Evolutionary conservation across 2,113 vertebrate species (phyloP), one percentile per base, ranked within the genome.

Genomic region (Upupa epops): DNA sequence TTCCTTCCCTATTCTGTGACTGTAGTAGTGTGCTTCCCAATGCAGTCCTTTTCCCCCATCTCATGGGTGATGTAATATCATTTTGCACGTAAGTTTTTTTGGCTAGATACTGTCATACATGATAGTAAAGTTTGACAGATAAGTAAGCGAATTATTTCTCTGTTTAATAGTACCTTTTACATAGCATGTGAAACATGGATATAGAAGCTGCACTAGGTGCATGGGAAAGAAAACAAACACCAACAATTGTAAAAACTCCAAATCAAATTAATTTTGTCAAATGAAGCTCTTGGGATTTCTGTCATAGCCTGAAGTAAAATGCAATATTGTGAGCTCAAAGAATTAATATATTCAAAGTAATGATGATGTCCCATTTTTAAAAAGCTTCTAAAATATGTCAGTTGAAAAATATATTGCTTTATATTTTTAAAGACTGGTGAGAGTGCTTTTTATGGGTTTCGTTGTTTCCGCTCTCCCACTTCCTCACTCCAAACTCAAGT

Each of bases 401-500:
- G 13, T 71, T 89, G 24, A 74, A 71, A 85, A 51, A 34, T 40
- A 22, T 9, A 16, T 51, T 64, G 13, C 8, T 32, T 17, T 83
- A 1, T 32, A 21, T n/a, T 75, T 95, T 83, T 45, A 52, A 34
- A 45, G 45, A 22, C 8, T 6, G 5, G 71, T 40, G 6, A 49
- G 36, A 61, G 5, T 12, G 60, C 74, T 72, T 31, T 54, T n/a
- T 83, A 29, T 9, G 9, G 17, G 8, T 26, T 68, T 69, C 63
- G 19, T 4, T 55, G 65, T 14, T 36, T 19, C 9, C 75, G 6
- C 20, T 0, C 0, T 32, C 42, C 16, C n/a, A n/a, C n/a, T n/a
- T n/a, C n/a, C n/a, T n/a, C n/a, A n/a, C 14, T 24, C 22, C 51
- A 17, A 56, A 9, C 5, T 36, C 32, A n/a, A 40, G 22, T 75